phyloP scores from a whole-genome alignment of 2,797 vertebrate genomes.

The Tamandua tetradactyla region DNA sequence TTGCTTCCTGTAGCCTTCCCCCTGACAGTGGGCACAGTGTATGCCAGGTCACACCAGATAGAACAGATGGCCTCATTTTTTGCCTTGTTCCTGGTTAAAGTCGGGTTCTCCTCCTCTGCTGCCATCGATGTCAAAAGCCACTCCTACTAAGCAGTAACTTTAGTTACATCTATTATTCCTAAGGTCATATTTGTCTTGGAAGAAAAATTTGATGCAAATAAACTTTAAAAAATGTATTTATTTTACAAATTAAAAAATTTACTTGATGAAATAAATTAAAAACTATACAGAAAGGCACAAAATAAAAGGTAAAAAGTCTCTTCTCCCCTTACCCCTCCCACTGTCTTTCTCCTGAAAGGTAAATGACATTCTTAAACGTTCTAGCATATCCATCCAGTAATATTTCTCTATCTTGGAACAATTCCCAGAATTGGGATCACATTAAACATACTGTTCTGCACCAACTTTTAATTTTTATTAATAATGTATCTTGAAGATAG shows the following conservation, averaged over 20 bases:
- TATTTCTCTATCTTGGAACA: neutral
- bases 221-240: neutral
- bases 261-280: neutral
- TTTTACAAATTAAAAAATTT: constrained; percentile 28
- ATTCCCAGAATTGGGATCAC: neutral
- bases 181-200: neutral
- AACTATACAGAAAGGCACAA: neutral
- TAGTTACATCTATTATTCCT: neutral
- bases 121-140: neutral
- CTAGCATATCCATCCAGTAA: neutral
- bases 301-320: neutral
- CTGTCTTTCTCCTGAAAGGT: neutral
- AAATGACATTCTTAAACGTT: neutral
- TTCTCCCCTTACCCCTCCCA: neutral
- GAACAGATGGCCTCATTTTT: constrained; percentile 82
- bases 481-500: neutral
- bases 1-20: constrained; percentile 76
- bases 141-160: neutral
- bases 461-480: constrained; percentile 20
- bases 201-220: neutral
- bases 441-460: neutral
- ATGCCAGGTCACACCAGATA: constrained; percentile 79
- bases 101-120: constrained; percentile 56
- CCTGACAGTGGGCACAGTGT: constrained; percentile 51
- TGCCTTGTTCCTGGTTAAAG: constrained; percentile 72